Percentiles rank a stretch among this genome's conserved stretches.
Evolutionary conservation across 2,888 invertebrate species (phyloP).

Genomic region (Drosophila monieri): DNA sequence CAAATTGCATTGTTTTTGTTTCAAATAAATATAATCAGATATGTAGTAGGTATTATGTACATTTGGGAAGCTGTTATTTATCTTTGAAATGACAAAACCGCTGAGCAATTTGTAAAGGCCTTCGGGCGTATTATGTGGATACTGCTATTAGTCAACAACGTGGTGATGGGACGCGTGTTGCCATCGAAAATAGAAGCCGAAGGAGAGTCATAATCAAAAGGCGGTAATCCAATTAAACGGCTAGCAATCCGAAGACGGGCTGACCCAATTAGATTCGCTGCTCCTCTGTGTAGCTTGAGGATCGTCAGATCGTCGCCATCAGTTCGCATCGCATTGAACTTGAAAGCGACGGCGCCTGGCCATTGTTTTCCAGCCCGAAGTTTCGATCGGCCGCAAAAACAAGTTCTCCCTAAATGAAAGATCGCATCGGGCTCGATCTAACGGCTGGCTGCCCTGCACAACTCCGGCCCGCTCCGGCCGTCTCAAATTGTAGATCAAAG

Average conservation of each 20-base stretch:
- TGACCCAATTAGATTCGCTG: conserved; percentile 80
- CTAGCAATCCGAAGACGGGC: conserved; percentile 54
- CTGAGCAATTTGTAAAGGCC: too few relatives aligned
- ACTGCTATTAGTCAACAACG: background rate
- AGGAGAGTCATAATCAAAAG: conserved; percentile 70
- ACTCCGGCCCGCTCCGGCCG: conserved; percentile 55
- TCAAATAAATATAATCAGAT: too few relatives aligned
- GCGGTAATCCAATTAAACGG: conserved; percentile 82
- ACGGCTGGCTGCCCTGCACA: conserved; percentile 75
- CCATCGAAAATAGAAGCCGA: conserved; percentile 10
- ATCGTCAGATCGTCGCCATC: conserved; percentile 51
- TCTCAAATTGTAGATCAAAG: conserved; percentile 80
- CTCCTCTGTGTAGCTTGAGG: conserved; percentile 47
- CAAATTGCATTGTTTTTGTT: background rate
- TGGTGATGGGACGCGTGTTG: conserved; percentile 54
- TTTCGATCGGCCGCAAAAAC: conserved; percentile 54
- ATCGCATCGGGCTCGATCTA: conserved; percentile 76
- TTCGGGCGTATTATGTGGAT: background rate
- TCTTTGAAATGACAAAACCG: too few relatives aligned
- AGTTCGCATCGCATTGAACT: conserved; percentile 58
- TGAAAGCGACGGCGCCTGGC: conserved; percentile 79
- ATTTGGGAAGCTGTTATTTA: too few relatives aligned
- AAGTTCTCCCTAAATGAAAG: conserved; percentile 74
- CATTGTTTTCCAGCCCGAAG: conserved; percentile 56
- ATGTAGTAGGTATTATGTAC: too few relatives aligned